Base-by-base conservation (phyloP, 2,113 vertebrate genomes). In the Mus pahari region DNA sequence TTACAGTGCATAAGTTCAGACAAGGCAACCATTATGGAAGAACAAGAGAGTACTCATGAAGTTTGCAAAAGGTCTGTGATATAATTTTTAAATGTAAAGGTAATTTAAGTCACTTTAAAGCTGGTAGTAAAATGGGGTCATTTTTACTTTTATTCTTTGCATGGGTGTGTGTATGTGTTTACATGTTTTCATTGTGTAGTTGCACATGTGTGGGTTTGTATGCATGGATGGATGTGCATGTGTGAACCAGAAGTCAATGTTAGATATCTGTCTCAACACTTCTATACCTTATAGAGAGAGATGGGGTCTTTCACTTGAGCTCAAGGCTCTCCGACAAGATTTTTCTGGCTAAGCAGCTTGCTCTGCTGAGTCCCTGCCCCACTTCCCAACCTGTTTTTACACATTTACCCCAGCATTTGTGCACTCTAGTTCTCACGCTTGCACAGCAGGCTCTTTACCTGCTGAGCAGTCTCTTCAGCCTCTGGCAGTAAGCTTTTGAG, bases 61-160 rank as follows among this genome's bases (percentile, higher is more conserved):
- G 91, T 89, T 97, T 94, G 53, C 71, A 97, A 97, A 97, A 98
- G 98, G 98, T 99, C 96, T 53, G 84, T 98, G 75, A 91, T 33
- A 60, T 48, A n/a, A 87, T 81, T 96, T 78, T 90, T 94, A 92
- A 75, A 74, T 55, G 24, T 66, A 93, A 94, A 74, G 16, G 20
- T 89, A 58, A 68, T 79, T 0, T 75, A 77, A 94, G 53, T 93
- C 78, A 91, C 66, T 36, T 83, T 91, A 92, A 82, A 89, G n/a
- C 45, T 89, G 4, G 90, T 66, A 92, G 16, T 89, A 53, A 79
- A 22, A 2, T 31, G 39, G 39, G 24, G 39, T 20, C 28, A 31
- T 31, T 64, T 9, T 64, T 64, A 62, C 26, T 68, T 26, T 62
- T 62, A 42, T 7, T 45, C 16, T 45, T 84, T 45, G 14, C 7